Evolutionary conservation across 1,140 invertebrate genomes (phyloP).

Genomic region (Hestina assimilis): DNA sequence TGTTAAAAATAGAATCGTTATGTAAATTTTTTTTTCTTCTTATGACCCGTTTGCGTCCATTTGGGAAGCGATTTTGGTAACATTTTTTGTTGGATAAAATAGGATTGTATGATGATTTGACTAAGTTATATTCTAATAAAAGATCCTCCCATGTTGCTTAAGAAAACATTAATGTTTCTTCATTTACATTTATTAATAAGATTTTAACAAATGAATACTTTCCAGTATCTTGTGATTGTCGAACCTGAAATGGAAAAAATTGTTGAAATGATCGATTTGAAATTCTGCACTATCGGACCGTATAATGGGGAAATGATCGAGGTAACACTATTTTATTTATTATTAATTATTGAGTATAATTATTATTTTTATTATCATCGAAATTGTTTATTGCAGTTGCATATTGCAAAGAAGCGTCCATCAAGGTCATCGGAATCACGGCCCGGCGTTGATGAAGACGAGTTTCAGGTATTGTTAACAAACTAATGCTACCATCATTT

Average conservation of each 20-base stretch:
- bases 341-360: background rate
- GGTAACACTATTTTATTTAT: slow-evolving; percentile 26
- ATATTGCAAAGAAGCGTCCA: background rate
- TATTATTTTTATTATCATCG: background rate
- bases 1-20: too few species aligned
- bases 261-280: slow-evolving; percentile 61
- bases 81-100: background rate
- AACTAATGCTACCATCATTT: too few species aligned
- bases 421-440: background rate
- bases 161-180: background rate
- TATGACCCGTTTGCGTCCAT: too few species aligned
- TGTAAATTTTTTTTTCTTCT: too few species aligned
- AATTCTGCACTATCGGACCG: slow-evolving; percentile 40
- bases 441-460: background rate
- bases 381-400: background rate
- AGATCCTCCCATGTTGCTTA: too few species aligned
- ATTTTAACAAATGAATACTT: slow-evolving; percentile 27
- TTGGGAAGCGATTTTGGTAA: too few species aligned
- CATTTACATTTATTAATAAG: background rate
- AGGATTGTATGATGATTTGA: too few species aligned
- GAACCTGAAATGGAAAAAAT: slow-evolving; percentile 50
- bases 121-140: too few species aligned
- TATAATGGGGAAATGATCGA: slow-evolving; percentile 44
- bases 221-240: slow-evolving; percentile 52
- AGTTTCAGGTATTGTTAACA: background rate